These are phyloP conservation scores for Squalus acanthias DNA, from an alignment of 2,797 vertebrate genomes.

Conservation along the genomic window DNA sequence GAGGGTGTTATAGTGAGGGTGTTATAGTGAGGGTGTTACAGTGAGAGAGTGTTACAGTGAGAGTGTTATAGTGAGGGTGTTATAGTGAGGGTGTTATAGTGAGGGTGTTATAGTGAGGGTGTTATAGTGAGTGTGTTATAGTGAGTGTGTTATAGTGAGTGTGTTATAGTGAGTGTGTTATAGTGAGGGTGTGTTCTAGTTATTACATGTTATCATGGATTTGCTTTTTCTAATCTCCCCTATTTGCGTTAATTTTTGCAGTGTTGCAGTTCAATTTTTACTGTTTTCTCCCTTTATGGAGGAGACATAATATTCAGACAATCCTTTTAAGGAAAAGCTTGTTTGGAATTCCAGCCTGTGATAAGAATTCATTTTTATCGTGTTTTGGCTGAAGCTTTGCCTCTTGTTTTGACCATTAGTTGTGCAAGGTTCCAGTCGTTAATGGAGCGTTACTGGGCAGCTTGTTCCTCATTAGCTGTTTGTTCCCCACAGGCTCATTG, in stretches of 20 bases:
- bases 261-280: not conserved
- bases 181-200: too few species aligned
- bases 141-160: too few species aligned
- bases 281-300: not conserved
- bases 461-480: not conserved
- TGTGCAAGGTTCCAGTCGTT: not conserved
- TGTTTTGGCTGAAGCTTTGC: not conserved
- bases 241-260: not conserved
- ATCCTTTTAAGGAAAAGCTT: constrained; percentile 23
- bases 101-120: too few species aligned
- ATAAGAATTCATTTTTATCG: not conserved
- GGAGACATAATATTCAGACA: not conserved
- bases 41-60: too few species aligned
- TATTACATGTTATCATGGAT: not conserved
- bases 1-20: too few species aligned
- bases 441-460: not conserved
- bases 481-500: not conserved
- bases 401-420: not conserved
- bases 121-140: too few species aligned
- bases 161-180: too few species aligned
- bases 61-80: too few species aligned
- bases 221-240: not conserved
- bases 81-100: too few species aligned
- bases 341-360: constrained; percentile 26
- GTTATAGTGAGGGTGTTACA: too few species aligned